phyloP scores from a whole-genome alignment of 53 echinoderm and acorn worm species.

The Crossaster papposus region DNA sequence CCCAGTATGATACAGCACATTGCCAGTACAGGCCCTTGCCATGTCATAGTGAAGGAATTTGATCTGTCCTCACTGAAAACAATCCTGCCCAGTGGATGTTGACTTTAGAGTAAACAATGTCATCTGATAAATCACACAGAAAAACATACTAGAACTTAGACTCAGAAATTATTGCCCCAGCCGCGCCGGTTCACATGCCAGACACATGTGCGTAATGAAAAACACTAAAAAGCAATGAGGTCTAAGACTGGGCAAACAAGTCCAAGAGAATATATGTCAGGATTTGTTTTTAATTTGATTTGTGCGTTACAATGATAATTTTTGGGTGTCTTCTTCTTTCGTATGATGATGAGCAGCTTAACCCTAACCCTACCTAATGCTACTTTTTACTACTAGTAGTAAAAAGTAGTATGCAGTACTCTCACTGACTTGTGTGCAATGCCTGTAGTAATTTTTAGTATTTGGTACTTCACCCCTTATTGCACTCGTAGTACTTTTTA shows the following conservation, averaged over 20 bases:
- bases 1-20: not conserved
- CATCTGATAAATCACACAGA: conserved; percentile 12
- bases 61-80: conserved; percentile 14
- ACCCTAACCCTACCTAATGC: too few relatives aligned
- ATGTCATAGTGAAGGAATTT: not conserved
- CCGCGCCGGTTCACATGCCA: conserved; percentile 16
- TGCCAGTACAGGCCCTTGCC: not conserved
- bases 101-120: not conserved
- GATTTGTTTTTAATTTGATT: not conserved
- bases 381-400: too few relatives aligned
- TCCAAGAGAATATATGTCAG: not conserved
- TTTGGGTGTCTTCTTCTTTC: too few relatives aligned
- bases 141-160: not conserved
- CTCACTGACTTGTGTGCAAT: too few relatives aligned
- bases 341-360: too few relatives aligned
- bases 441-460: too few relatives aligned
- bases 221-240: not conserved
- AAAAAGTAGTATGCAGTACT: too few relatives aligned
- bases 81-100: not conserved
- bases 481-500: too few relatives aligned
- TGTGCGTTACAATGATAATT: not conserved
- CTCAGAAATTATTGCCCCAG: not conserved
- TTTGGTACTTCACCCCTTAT: too few relatives aligned
- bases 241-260: not conserved
- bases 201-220: conserved; percentile 19